A percentile compares a stretch with the other conserved stretches of the same genome.
phyloP scores from a whole-genome alignment of 2,113 vertebrate species.

The Chitala chitala region DNA sequence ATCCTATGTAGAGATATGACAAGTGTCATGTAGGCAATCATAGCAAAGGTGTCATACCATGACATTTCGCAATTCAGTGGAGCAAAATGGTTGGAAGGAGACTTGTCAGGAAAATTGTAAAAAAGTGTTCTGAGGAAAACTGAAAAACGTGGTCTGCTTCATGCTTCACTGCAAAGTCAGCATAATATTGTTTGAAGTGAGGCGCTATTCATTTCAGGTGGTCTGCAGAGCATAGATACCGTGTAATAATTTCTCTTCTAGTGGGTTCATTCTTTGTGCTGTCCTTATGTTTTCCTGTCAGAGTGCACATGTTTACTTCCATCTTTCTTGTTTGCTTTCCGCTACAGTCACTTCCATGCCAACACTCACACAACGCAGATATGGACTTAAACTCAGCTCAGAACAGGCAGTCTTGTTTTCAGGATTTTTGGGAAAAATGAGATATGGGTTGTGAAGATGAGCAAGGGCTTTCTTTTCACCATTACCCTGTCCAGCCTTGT shows the following conservation, averaged over 20 bases:
- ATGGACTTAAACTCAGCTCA: neutral
- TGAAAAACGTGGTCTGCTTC: neutral
- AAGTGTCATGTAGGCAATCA: neutral
- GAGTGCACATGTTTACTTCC: neutral
- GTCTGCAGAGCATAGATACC: neutral
- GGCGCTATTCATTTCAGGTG: neutral
- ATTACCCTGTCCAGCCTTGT: neutral
- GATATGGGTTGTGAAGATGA: neutral
- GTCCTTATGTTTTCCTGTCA: neutral
- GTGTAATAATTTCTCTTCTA: neutral
- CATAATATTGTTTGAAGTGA: neutral
- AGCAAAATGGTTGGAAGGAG: neutral
- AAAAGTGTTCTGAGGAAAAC: neutral
- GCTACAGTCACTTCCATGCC: neutral
- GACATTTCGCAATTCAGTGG: constrained; percentile 4
- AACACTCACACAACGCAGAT: neutral
- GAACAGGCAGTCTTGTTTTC: constrained; percentile 3
- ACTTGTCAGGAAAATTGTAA: neutral
- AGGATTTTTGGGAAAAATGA: constrained; percentile 16
- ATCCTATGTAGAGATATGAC: neutral
- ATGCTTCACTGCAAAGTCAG: constrained; percentile 1
- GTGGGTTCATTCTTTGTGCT: constrained; percentile 1
- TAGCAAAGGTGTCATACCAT: neutral
- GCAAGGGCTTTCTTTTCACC: neutral
- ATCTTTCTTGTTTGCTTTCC: neutral